These are phyloP conservation scores for Trachythela sp. DNA, from an alignment of 64 coral and sea anemone species.

Conservation along the genomic window DNA sequence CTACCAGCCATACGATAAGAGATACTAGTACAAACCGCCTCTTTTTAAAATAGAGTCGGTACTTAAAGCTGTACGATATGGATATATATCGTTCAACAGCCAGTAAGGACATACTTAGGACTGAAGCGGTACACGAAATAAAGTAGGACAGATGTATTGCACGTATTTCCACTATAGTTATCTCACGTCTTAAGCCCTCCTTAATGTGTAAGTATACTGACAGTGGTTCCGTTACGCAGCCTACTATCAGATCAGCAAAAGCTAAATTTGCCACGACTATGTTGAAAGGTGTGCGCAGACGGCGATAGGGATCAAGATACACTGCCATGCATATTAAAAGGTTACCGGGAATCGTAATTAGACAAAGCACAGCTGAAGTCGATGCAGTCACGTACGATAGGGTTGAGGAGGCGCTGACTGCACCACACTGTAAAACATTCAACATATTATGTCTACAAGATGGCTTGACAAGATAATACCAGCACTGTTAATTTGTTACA, in stretches of 20 bases:
- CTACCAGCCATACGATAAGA: conserved; percentile 59
- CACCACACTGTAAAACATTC: not conserved
- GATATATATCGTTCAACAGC: conserved; percentile 70
- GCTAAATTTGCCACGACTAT: conserved; percentile 28
- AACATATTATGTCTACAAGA: not conserved
- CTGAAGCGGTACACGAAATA: conserved; percentile 71
- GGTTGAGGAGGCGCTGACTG: not conserved
- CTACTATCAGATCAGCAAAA: conserved; percentile 42
- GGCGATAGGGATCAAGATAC: not conserved
- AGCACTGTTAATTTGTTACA: not conserved
- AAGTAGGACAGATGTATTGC: conserved; percentile 61
- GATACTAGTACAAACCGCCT: conserved; percentile 52
- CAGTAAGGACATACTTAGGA: conserved; percentile 72
- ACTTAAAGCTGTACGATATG: conserved; percentile 53
- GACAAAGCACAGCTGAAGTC: not conserved
- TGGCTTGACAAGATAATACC: not conserved
- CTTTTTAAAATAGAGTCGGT: conserved; percentile 47
- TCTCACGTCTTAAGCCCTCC: conserved; percentile 26
- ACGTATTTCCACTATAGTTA: not conserved
- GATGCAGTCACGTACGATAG: not conserved
- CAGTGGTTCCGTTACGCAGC: conserved; percentile 24
- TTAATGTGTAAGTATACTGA: conserved; percentile 38
- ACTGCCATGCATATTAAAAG: not conserved
- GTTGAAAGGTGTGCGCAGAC: conserved; percentile 20
- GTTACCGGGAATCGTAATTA: conserved; percentile 27